Conservation (phyloP, 2,888 invertebrate species). For the Platerodrilus igneus region DNA sequence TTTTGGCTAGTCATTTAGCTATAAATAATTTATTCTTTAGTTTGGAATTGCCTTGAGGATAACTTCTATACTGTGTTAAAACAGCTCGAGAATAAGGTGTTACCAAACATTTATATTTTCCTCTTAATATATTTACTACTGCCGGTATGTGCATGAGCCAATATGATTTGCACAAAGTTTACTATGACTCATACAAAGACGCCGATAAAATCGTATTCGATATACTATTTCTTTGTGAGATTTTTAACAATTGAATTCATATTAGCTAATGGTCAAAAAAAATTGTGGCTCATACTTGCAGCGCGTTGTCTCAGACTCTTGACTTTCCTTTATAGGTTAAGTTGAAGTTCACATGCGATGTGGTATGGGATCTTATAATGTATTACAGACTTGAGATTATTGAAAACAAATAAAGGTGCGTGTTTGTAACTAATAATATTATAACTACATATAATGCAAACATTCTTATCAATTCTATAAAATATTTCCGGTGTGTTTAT, state of each 20-base stretch:
- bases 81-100: no score
- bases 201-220: constrained; percentile 1
- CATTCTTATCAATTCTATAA: constrained; percentile 1
- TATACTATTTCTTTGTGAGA: constrained; percentile 4
- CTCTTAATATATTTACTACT: constrained; percentile 7
- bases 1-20: no score
- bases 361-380: not conserved
- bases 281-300: constrained; percentile 3
- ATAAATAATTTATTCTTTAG: no score
- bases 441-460: constrained; percentile 1
- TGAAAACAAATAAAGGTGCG: constrained; percentile 2
- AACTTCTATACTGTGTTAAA: no score
- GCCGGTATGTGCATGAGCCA: constrained; percentile 5
- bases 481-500: constrained; percentile 4
- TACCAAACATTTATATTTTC: no score
- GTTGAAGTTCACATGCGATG: constrained; percentile 1
- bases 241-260: constrained; percentile 1
- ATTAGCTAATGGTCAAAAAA: constrained; percentile 2
- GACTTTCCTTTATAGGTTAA: constrained; percentile 3
- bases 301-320: constrained; percentile 4
- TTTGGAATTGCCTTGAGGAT: no score
- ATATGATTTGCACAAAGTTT: constrained; percentile 4
- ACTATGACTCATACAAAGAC: constrained; percentile 6
- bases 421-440: constrained; percentile 1
- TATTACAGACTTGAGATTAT: constrained; percentile 1